Base-by-base conservation (phyloP, 1,140 invertebrate genomes). In the Pseudomyrmex concolor region DNA sequence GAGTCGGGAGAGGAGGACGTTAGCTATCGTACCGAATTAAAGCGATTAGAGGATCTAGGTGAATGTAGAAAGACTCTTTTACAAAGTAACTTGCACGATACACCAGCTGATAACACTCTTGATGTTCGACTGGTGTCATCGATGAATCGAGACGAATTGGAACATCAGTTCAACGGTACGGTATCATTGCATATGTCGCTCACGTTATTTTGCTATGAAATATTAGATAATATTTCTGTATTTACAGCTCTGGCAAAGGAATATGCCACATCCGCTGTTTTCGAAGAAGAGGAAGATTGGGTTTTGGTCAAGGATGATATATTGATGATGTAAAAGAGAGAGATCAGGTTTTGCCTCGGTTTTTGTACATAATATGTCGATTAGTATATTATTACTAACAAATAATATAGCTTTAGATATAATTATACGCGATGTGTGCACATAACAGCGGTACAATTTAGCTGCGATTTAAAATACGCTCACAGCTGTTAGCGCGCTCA, bases 271-370 rank as follows among this genome's bases (percentile, higher is more conserved):
- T 90, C 91, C 1, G 81, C 88, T 17, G 89, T 88, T 60, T 64
- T 81, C 34, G 91, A 94, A 34, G 73, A 76, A 17, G 93, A 94
- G 12, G 93, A 93, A 68, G 93, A 91, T 84, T 94, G 93, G 93
- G 93, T 93, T 48, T 84, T 94, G 45, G 89, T 91, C 15, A 80
- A 89, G 25, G 78, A 85, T 55, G 80, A 85, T 34, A 85, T 80
- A 70, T 68, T 72, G 7, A 84, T 83, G 48, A 59, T 71, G 70
- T 87, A 83, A 25, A 25, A 66, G n/a, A 77, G 67, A n/a, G n/a
- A 76, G 13, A n/a, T 81, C 70, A 83, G n/a, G 54, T 76, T 19
- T 19, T 57, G 54, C 19, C 48, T 73, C 45, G 1, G n/a, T 22
- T 74, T 10, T 74, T 74, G 22, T 51, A 72, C 43, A 76, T 34